These are phyloP conservation scores for Limnephilus marmoratus DNA, from an alignment of 2,888 invertebrate genomes.

Conservation along the genomic window DNA sequence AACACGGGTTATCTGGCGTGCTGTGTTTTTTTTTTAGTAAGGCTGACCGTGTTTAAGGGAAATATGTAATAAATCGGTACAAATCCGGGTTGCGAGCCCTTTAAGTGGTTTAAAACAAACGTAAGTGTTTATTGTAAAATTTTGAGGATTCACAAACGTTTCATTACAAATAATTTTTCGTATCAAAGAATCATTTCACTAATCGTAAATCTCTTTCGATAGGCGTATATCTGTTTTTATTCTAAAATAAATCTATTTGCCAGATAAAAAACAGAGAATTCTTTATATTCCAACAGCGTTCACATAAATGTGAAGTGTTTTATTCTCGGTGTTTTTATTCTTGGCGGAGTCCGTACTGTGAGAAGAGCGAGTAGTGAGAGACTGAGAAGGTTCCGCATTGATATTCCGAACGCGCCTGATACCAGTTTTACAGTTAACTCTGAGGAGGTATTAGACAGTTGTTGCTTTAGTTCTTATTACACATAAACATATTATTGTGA, in stretches of 20 bases:
- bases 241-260: not conserved
- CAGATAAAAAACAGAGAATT: not conserved
- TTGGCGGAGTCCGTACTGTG: not conserved
- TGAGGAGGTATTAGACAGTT: not conserved
- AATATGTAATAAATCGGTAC: too few species aligned
- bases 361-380: not conserved
- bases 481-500: slow-evolving; percentile 2
- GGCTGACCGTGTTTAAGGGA: too few species aligned
- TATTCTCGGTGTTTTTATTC: not conserved
- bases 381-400: not conserved
- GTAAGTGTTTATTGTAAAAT: too few species aligned
- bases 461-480: not conserved
- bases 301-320: not conserved
- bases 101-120: too few species aligned
- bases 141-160: too few species aligned
- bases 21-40: too few species aligned
- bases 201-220: not conserved
- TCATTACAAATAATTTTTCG: not conserved
- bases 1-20: too few species aligned
- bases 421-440: not conserved
- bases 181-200: not conserved
- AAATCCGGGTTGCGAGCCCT: too few species aligned
- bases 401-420: not conserved
- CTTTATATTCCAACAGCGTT: not conserved
- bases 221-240: not conserved